These are phyloP conservation scores for Macquaria ambigua DNA, from an alignment of 2,113 vertebrate genomes.

Conservation along the genomic window DNA sequence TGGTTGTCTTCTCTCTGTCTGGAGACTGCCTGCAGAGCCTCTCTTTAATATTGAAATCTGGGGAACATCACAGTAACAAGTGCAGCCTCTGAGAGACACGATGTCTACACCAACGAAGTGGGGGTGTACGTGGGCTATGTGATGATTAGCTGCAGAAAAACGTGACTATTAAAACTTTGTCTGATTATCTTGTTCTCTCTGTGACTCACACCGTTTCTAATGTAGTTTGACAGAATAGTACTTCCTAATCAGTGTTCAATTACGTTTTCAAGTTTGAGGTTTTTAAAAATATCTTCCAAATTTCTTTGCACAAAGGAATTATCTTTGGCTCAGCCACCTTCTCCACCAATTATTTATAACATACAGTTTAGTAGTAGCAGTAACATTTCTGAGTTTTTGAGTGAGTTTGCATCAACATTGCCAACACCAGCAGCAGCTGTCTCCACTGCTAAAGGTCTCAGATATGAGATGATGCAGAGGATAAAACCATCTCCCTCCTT, in stretches of 20 bases:
- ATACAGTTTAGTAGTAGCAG: neutral
- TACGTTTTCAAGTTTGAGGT: neutral
- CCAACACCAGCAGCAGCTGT: neutral
- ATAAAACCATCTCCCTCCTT: neutral
- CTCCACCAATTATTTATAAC: neutral
- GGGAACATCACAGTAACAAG: constrained; percentile 37
- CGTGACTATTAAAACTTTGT: constrained; percentile 12
- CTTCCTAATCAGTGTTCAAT: neutral
- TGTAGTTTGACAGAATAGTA: neutral
- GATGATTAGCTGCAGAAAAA: constrained; percentile 6
- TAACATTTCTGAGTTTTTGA: neutral
- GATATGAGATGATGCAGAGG: neutral
- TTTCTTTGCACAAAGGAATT: neutral
- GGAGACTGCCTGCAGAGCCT: constrained; percentile 40
- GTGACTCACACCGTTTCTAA: neutral
- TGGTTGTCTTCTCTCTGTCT: constrained; percentile 48
- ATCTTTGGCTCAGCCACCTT: neutral
- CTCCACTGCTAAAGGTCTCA: neutral
- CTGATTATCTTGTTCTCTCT: neutral
- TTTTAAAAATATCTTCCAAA: neutral
- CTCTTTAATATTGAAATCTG: constrained; percentile 48
- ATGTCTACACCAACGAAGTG: neutral
- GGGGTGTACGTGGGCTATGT: neutral
- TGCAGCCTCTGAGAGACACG: neutral
- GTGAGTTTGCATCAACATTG: neutral